A percentile compares a stretch with the other conserved stretches of the same genome.
Evolutionary conservation across 2,888 invertebrate genomes (phyloP).

Genomic region (Tenthredo notha): DNA sequence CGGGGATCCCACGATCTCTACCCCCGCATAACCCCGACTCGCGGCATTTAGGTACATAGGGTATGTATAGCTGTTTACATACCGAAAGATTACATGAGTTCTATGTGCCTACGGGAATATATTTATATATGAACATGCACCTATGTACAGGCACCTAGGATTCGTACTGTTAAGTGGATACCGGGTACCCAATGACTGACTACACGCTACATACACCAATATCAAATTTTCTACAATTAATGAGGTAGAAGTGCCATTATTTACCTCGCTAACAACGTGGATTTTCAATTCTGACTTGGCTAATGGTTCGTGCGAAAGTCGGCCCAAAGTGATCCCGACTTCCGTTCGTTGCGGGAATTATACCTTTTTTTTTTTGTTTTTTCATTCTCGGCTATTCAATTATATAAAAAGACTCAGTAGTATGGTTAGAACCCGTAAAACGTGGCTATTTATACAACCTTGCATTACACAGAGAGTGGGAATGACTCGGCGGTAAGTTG

Average conservation of each 20-base stretch:
- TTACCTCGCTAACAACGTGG: neutral
- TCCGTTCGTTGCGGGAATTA: neutral
- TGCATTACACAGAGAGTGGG: neutral
- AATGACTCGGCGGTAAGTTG: neutral
- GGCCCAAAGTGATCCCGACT: neutral
- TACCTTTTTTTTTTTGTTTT: neutral
- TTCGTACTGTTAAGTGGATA: neutral
- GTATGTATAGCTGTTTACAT: conserved; percentile 40
- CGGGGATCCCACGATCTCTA: conserved; percentile 54
- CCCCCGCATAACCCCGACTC: conserved; percentile 51
- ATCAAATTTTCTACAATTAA: conserved; percentile 31
- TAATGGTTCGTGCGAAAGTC: conserved; percentile 26
- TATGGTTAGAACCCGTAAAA: neutral
- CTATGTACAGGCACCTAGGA: neutral
- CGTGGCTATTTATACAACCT: conserved; percentile 2
- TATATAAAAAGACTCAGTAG: neutral
- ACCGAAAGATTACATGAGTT: conserved; percentile 46
- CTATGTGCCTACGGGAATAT: conserved; percentile 42
- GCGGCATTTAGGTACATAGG: neutral
- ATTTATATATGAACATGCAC: conserved; percentile 52
- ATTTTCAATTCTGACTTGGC: neutral
- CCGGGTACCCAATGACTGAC: neutral
- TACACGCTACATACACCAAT: neutral
- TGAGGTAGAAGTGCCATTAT: conserved; percentile 1
- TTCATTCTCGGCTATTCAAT: neutral